These are phyloP conservation scores for Tetragonula clypearis DNA, from an alignment of 1,140 invertebrate species.

Conservation along the genomic window DNA sequence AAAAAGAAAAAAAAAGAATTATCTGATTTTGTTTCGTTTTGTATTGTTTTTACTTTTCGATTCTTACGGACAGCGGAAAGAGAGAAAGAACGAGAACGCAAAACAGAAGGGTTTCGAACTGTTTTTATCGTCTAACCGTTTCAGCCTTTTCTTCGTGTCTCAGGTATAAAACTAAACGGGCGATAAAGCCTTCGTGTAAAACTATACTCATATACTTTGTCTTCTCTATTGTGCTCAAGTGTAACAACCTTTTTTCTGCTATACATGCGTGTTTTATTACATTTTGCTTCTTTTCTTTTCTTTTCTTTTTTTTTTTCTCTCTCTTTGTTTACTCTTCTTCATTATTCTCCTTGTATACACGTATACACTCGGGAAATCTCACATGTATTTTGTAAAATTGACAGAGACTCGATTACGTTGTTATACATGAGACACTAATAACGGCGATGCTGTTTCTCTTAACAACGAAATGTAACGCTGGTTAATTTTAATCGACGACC, in stretches of 20 bases:
- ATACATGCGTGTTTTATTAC: slow-evolving; percentile 46
- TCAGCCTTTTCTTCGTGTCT: slow-evolving; percentile 64
- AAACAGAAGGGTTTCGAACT: slow-evolving; percentile 32
- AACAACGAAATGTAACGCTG: slow-evolving; percentile 44
- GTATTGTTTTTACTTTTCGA: background rate
- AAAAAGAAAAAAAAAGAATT: background rate
- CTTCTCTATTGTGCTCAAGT: slow-evolving; percentile 65
- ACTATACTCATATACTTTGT: slow-evolving; percentile 65
- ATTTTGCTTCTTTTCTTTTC: slow-evolving; percentile 14
- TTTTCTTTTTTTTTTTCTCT: background rate
- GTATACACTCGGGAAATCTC: slow-evolving; percentile 34
- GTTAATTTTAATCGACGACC: slow-evolving; percentile 58
- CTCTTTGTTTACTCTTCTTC: background rate
- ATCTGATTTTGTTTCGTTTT: background rate
- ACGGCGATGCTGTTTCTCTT: slow-evolving; percentile 37
- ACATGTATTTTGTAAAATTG: slow-evolving; percentile 42
- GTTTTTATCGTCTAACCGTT: slow-evolving; percentile 57
- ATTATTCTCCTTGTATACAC: slow-evolving; percentile 15
- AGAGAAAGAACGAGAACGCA: slow-evolving; percentile 43
- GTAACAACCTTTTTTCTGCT: slow-evolving; percentile 49
- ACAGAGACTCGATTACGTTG: slow-evolving; percentile 60
- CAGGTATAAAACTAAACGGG: slow-evolving; percentile 66
- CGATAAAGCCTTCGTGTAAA: slow-evolving; percentile 63
- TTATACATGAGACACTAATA: slow-evolving; percentile 67
- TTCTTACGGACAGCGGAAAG: slow-evolving; percentile 6